Base-by-base conservation (phyloP, 2,797 vertebrate species). In the Anguilla obscura region DNA sequence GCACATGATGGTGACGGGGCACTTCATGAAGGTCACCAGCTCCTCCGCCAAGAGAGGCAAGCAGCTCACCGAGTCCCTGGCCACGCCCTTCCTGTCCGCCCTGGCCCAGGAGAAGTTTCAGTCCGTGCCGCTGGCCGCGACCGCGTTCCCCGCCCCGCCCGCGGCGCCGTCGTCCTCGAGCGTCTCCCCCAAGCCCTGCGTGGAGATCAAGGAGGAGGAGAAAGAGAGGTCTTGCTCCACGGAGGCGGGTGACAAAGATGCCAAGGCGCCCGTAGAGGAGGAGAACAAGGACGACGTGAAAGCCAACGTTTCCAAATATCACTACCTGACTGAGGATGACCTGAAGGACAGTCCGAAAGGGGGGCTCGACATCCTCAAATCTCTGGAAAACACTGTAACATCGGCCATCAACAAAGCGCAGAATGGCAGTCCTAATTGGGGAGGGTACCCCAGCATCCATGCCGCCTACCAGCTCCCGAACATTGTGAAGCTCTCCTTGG, bases 331-430 rank as follows among this genome's bases (percentile, higher is more conserved):
- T 18, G 99, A 99, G 93, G 98, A 98, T 0, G 98, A 99, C 94
- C 93, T 99, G 30, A 97, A 99, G 88, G 98, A 98, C 93, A 99
- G 97, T 79, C 99, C 99, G 7, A 99, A 99, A 93, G 97, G 98
- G 0, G 98, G 98, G 0, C 94, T 99, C 30, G 98, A 99, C 93
- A 99, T 99, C 91, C 95, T 99, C 14, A 99, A 99, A 93, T 99
- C 98, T 89, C 94, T 99, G 82, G 99, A 99, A 95, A 98, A 99
- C 92, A 99, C 99, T 0, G 98, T 99, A 90, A 97, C 98, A 0
- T 98, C 98, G 0, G 98, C 98, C 60, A 99, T 99, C 93, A 99
- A 98, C 94, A 99, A 99, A 95, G 99, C 98, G 60, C 98, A 99
- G 95, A 99, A 98, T 48, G 98, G 98, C 87, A 97, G 98, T 12